A percentile compares a stretch with the other conserved stretches of the same genome.
Conservation (phyloP, 2,113 vertebrate genomes). For the Brachyhypopomus occidentalis region DNA sequence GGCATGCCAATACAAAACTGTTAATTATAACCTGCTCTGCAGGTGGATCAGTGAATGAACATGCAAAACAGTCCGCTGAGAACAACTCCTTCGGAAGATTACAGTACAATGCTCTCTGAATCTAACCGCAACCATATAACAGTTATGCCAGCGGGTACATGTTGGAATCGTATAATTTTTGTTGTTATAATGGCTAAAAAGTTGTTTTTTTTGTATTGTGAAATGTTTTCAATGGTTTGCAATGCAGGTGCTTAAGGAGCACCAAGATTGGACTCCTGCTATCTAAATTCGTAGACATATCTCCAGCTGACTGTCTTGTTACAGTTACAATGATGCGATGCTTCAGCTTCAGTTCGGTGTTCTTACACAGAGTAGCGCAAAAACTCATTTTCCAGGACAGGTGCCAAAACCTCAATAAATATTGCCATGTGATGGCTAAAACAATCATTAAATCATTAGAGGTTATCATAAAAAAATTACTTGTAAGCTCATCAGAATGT, state of each 20-base stretch:
- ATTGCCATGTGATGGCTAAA: not conserved
- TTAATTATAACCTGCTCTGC: constrained; percentile 44
- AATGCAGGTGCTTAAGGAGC: no score
- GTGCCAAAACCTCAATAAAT: not conserved
- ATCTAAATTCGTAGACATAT: not conserved
- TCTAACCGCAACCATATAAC: no score
- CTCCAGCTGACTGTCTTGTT: not conserved
- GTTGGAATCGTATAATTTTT: not conserved
- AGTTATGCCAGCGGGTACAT: constrained; percentile 9
- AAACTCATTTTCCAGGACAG: not conserved
- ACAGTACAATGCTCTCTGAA: not conserved
- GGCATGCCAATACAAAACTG: constrained; percentile 36
- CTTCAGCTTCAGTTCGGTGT: not conserved
- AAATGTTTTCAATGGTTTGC: no score
- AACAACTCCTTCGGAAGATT: constrained; percentile 19
- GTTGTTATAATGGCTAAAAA: no score
- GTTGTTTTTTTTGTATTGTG: no score
- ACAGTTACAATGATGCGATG: not conserved
- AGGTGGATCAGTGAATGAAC: constrained; percentile 26
- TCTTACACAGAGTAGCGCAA: not conserved
- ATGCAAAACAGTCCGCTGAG: constrained; percentile 2
- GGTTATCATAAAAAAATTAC: not conserved
- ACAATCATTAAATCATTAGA: not conserved
- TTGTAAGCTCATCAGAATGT: not conserved
- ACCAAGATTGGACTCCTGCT: no score